phyloP scores from a whole-genome alignment of 2,888 invertebrate genomes.

The Eupsilia transversa region DNA sequence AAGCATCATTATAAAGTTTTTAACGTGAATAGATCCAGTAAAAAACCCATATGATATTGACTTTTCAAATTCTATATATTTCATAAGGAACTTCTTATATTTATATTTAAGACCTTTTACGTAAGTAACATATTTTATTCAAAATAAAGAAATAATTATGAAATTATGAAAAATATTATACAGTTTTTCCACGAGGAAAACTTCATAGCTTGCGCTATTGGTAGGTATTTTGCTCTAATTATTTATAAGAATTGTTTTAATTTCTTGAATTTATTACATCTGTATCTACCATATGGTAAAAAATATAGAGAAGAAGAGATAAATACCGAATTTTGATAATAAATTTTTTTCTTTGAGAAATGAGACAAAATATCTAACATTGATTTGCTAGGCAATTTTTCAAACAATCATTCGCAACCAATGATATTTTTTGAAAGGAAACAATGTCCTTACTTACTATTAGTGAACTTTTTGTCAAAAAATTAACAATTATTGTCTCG shows the following conservation, averaged over 20 bases:
- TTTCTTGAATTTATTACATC: background rate
- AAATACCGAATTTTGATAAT: background rate
- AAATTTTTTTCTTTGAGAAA: background rate
- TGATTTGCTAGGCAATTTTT: conserved; percentile 13
- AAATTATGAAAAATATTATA: too few species aligned
- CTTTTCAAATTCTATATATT: background rate
- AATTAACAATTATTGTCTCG: conserved; percentile 71
- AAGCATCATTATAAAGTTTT: background rate
- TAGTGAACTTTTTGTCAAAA: conserved; percentile 59
- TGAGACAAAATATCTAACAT: background rate
- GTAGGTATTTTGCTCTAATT: background rate
- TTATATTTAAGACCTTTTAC: too few species aligned
- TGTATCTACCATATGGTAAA: background rate
- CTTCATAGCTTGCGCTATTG: background rate
- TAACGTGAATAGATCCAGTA: background rate
- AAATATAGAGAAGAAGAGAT: background rate
- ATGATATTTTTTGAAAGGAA: conserved; percentile 13
- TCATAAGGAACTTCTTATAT: too few species aligned
- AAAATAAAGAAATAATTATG: too few species aligned
- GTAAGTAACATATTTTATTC: too few species aligned
- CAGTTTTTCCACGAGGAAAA: background rate
- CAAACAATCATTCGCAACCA: background rate
- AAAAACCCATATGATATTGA: background rate
- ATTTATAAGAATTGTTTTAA: background rate
- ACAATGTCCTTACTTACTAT: conserved; percentile 45